These are phyloP conservation scores for Amia ocellicauda DNA, from an alignment of 2,113 vertebrate species.

Conservation along the genomic window DNA sequence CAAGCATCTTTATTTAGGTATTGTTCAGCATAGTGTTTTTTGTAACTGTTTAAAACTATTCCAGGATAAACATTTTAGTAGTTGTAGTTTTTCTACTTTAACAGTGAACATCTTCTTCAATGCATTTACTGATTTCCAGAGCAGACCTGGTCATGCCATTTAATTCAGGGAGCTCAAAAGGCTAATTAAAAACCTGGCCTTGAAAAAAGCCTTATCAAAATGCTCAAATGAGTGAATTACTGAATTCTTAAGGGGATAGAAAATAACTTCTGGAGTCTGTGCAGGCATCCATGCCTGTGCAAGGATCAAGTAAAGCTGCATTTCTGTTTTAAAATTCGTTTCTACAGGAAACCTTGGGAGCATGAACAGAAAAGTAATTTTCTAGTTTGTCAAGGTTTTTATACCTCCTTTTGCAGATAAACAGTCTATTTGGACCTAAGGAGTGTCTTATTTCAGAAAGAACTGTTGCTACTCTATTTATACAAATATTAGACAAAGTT, in stretches of 20 bases:
- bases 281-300: slow-evolving; percentile 14
- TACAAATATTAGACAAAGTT: no score
- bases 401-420: slow-evolving; percentile 1
- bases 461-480: no score
- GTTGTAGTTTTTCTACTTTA: no score
- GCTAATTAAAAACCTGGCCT: slow-evolving; percentile 34
- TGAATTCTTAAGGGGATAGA: background rate
- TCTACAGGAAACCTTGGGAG: slow-evolving; percentile 27
- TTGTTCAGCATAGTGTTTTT: no score
- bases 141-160: background rate
- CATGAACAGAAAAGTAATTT: slow-evolving; percentile 6
- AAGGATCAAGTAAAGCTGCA: slow-evolving; percentile 30
- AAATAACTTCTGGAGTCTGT: slow-evolving; percentile 18
- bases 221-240: slow-evolving; percentile 22
- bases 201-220: slow-evolving; percentile 3
- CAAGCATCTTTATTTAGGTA: no score
- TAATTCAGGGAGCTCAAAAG: slow-evolving; percentile 22
- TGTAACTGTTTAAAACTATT: no score
- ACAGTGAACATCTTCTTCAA: no score
- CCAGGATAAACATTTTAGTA: no score
- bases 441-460: no score
- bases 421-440: background rate
- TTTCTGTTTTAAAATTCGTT: slow-evolving; percentile 22
- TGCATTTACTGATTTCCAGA: slow-evolving; percentile 6
- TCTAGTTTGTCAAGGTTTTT: slow-evolving; percentile 4